Conservation (phyloP, 2,797 vertebrate genomes). For the Steatocranus sp. region DNA sequence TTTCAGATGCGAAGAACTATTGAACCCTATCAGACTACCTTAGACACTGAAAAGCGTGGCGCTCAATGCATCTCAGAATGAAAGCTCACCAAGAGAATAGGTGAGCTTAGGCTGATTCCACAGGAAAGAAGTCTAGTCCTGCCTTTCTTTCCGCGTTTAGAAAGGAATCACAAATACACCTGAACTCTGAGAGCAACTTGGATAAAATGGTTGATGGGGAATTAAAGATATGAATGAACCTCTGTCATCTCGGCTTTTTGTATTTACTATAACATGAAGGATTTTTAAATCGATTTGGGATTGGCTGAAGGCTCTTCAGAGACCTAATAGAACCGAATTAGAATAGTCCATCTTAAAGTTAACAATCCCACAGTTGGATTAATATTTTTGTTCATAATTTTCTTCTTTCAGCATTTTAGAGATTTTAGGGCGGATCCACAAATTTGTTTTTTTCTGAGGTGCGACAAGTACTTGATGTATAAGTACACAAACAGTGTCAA, state of each 20-base stretch:
- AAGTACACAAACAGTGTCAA: not conserved
- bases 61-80: not conserved
- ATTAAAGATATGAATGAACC: not conserved
- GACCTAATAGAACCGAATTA: not conserved
- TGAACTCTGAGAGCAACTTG: not conserved
- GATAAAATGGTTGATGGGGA: not conserved
- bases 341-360: not conserved
- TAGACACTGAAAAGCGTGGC: not conserved
- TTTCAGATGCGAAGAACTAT: not conserved
- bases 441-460: not conserved
- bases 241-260: not conserved
- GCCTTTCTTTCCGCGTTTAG: accelerated
- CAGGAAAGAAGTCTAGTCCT: not conserved
- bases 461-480: not conserved
- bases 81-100: not conserved
- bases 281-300: not conserved
- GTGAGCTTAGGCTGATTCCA: not conserved
- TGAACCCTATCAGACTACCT: not conserved
- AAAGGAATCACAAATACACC: not conserved
- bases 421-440: not conserved
- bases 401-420: not conserved
- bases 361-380: not conserved
- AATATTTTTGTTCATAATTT: not conserved
- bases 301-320: not conserved
- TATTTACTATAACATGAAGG: not conserved